Percentiles rank a stretch among this genome's conserved stretches.
Conservation (phyloP, 2,113 vertebrate species). For the Turdus rufiventris region DNA sequence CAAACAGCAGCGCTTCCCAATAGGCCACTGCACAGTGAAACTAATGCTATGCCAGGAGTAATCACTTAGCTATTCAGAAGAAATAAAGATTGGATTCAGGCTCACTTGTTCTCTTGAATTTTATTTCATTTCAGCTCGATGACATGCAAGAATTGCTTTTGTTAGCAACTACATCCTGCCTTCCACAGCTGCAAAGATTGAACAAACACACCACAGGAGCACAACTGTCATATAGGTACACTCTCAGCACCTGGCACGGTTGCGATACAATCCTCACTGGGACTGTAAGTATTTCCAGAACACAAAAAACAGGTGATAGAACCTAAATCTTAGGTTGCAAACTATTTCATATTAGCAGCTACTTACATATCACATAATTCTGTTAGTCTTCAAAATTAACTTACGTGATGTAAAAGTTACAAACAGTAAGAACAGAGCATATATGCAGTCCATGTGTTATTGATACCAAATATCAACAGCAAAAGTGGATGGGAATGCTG, state of each 20-base stretch:
- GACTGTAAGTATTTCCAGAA: neutral
- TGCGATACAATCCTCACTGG: neutral
- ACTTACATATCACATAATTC: neutral
- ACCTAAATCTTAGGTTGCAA: neutral
- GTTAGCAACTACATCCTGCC: neutral
- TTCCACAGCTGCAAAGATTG: neutral
- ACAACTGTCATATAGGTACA: neutral
- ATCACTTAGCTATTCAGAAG: neutral
- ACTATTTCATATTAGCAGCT: neutral
- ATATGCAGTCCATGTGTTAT: fast-evolving
- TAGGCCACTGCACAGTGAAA: fast-evolving
- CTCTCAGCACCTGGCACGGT: neutral
- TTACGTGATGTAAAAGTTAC: neutral
- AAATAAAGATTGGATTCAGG: neutral
- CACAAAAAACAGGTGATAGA: neutral
- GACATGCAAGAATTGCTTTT: neutral
- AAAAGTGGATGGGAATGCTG: neutral
- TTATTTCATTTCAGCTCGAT: neutral
- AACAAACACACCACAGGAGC: neutral
- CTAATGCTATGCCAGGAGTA: neutral
- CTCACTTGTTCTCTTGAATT: neutral
- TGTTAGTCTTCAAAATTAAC: neutral
- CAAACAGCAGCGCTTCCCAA: neutral
- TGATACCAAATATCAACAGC: neutral
- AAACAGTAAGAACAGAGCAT: neutral